These are phyloP conservation scores for Vulpes lagopus DNA, from an alignment of 2,113 vertebrate species.

Conservation along the genomic window DNA sequence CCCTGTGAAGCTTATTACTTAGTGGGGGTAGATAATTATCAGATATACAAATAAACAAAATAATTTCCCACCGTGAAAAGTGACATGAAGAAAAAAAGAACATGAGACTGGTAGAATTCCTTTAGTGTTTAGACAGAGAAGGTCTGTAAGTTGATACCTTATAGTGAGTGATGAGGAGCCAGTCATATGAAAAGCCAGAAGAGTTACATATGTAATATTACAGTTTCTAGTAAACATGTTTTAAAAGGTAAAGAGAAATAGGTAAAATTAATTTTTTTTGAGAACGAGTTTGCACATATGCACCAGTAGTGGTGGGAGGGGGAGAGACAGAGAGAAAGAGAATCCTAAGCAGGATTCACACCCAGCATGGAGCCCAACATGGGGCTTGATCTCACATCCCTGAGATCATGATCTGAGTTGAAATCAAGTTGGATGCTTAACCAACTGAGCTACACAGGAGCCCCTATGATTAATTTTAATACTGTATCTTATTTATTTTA, in stretches of 20 bases:
- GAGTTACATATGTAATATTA: neutral
- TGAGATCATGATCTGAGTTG: neutral
- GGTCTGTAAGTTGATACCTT: neutral
- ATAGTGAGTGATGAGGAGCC: neutral
- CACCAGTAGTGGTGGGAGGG: neutral
- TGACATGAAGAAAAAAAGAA: neutral
- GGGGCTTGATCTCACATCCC: neutral
- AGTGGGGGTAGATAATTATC: neutral
- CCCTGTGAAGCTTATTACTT: neutral
- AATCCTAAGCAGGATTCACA: neutral
- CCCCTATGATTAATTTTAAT: neutral
- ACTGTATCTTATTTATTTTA: neutral
- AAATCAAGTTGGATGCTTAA: neutral
- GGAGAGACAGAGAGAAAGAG: neutral
- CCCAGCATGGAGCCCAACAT: neutral
- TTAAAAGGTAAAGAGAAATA: neutral
- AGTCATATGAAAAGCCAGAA: conserved; percentile 27
- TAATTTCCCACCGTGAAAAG: neutral
- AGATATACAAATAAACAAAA: neutral
- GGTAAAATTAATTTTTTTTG: neutral
- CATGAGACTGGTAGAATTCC: neutral
- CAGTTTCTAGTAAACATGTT: neutral
- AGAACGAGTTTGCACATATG: neutral
- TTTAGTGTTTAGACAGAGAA: neutral
- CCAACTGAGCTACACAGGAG: neutral